Conservation (phyloP, 1,140 invertebrate genomes). For the Formica exsecta region DNA sequence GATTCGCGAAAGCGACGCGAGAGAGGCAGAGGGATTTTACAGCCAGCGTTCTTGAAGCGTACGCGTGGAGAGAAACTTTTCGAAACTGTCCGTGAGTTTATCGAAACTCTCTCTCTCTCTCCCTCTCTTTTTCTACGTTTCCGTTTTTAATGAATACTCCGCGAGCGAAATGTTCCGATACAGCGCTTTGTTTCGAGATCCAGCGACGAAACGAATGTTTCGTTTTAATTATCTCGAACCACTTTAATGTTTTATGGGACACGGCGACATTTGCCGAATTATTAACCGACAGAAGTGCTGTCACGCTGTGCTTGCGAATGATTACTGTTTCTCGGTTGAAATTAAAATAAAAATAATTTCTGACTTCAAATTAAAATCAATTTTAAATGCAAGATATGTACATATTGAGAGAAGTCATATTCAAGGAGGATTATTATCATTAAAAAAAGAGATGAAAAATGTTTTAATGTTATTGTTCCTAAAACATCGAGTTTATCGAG, state of each 20-base stretch:
- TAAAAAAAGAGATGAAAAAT: neutral
- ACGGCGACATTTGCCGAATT: constrained; percentile 31
- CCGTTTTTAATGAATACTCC: constrained; percentile 57
- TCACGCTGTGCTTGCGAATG: neutral
- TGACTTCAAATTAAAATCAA: neutral
- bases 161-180: constrained; percentile 30
- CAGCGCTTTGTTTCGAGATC: constrained; percentile 6
- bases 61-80: constrained; percentile 12
- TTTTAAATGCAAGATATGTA: neutral
- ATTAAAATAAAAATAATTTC: neutral
- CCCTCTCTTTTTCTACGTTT: neutral
- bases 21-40: neutral
- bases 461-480: neutral
- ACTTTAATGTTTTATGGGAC: constrained; percentile 18
- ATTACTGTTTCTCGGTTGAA: neutral
- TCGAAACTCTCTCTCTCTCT: constrained; percentile 24
- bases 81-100: constrained; percentile 28
- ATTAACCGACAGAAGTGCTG: neutral
- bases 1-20: neutral
- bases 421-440: neutral
- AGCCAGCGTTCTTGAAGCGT: neutral
- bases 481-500: neutral
- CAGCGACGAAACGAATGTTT: constrained; percentile 16
- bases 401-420: neutral
- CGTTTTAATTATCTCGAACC: constrained; percentile 46